Base-by-base conservation (phyloP, 2,113 vertebrate genomes). In the Lamprologus ornatipinnis region DNA sequence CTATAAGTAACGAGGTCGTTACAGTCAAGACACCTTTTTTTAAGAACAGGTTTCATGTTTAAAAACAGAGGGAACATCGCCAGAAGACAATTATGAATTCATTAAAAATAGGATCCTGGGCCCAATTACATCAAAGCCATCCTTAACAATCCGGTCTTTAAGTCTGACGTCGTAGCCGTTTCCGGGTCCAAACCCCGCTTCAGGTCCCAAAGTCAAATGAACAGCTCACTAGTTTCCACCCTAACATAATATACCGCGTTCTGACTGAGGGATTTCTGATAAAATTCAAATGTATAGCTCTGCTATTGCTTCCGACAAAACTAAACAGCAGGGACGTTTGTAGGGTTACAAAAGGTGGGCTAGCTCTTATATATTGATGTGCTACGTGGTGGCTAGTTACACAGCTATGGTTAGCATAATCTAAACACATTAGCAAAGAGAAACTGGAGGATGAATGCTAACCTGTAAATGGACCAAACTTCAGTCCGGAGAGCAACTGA, bases 221-320 rank as follows among this genome's bases (percentile, higher is more conserved):
- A 6, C 51, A 53, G 51, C 51, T 53, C 51, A 53, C 19, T 21
- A 21, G 51, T 53, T 53, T 53, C 51, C 9, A 53, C 51, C 19
- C 51, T 21, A 53, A 53, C 51, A 53, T 53, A 53, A 53, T 53
- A 53, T 53, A 53, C 2, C 19, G 2, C 3, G 19, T 11, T 53
- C 1, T 53, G 19, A 53, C 9, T 53, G 19, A 53, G 51, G 19
- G 19, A 11, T 21, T 53, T 6, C 19, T 53, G 51, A 11, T 53
- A 6, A 53, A 53, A 53, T 53, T 21, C 19, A 53, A 53, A 53
- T 53, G 51, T 11, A 21, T 53, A 53, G 51, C 51, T 53, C 51
- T 53, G 51, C 51, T 53, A 53, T 53, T 10, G 51, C n/a, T 0
- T 53, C n/a, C 0, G 0, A 4, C n/a, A 21, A 53, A 53, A 4